Evolutionary conservation across 2,113 vertebrate genomes (phyloP), one percentile per base, ranked within the genome.

Genomic region (Cephalopterus ornatus): DNA sequence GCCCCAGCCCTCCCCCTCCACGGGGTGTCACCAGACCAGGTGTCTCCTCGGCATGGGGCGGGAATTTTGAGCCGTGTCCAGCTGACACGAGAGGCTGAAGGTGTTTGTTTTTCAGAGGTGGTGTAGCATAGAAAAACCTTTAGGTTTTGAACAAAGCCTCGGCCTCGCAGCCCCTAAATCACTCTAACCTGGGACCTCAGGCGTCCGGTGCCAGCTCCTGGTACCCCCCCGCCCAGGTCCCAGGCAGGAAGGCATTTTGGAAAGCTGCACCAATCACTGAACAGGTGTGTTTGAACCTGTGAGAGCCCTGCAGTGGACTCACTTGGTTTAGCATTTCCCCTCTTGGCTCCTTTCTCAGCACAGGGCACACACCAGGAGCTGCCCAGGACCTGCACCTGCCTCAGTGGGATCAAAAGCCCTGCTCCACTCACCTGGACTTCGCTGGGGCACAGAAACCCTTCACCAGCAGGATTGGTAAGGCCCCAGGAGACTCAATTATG

Each of bases 171-270:
- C 53, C 26, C 44, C 44, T 18, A 5, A 9, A 59, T 6, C 56
- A 9, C 30, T 66, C 33, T 26, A 28, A 87, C 35, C 18, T 0
- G 9, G 19, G 49, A 26, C 37, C 12, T 49, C 23, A 39, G 18
- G 33, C 30, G 1, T 4, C 20, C 6, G 50, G 24, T 18, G 12
- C 58, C 50, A 15, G 21, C 14, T 46, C 52, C n/a, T 2, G 17
- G 5, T 5, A 30, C 58, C 16, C n/a, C 7, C 1, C 3, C n/a
- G n/a, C 7, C 28, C 14, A 47, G 47, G 19, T 2, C 16, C 27
- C 16, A 10, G 9, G 3, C 39, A 22, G 0, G 0, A 2, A 8
- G 65, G 74, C 26, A 6, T 24, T 55, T 44, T 19, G 8, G 61
- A 35, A 23, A 52, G 30, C 50, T 17, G 27, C 42, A 3, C 5